phyloP scores from a whole-genome alignment of 2,888 invertebrate genomes.

The Nephrotoma guestfalica region DNA sequence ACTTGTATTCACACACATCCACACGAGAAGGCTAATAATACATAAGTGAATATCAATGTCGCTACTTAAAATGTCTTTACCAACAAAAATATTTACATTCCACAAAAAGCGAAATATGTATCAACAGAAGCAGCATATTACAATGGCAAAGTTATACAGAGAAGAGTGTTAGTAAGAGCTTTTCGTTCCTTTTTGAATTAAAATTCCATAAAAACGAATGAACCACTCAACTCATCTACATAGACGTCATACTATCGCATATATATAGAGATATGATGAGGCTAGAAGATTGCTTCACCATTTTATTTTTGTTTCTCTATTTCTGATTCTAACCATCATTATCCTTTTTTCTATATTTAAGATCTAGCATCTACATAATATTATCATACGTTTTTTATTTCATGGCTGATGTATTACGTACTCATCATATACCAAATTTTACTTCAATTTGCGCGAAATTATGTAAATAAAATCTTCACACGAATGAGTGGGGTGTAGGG shows the following conservation, averaged over 20 bases:
- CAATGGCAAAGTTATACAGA: not conserved
- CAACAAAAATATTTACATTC: not conserved
- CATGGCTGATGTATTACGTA: no score
- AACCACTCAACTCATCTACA: not conserved
- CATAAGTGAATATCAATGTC: not conserved
- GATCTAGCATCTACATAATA: not conserved
- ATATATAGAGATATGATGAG: not conserved
- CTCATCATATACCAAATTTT: no score
- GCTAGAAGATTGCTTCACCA: not conserved
- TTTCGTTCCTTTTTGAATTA: not conserved
- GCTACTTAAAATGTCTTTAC: not conserved
- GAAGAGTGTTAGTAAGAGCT: not conserved
- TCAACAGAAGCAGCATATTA: not conserved
- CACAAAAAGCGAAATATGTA: not conserved
- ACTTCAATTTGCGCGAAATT: no score
- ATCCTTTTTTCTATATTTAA: not conserved
- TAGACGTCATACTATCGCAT: not conserved
- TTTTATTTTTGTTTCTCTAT: not conserved
- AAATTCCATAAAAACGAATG: not conserved
- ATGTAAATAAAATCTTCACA: no score
- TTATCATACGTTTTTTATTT: no score
- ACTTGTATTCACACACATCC: not conserved
- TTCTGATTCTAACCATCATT: not conserved
- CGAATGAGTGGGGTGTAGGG: no score
- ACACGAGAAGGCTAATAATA: not conserved